A percentile compares a stretch with the other conserved stretches of the same genome.
Conservation (phyloP, 2,797 vertebrate species). For the Danio choprae region DNA sequence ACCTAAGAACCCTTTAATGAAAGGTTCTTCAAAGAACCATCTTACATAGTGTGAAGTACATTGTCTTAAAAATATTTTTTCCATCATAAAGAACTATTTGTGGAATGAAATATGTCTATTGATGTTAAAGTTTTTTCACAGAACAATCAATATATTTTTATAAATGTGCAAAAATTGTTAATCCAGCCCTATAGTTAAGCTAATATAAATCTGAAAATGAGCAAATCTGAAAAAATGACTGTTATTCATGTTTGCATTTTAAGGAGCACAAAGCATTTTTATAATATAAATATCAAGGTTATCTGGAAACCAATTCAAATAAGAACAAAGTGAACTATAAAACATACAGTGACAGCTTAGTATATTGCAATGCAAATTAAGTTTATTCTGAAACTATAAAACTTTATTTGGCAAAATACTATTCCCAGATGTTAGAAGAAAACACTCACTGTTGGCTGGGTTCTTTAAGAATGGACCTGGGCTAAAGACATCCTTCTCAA, state of each 20-base stretch:
- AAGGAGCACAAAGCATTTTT: not conserved
- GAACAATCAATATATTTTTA: too few species aligned
- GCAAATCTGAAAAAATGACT: too few species aligned
- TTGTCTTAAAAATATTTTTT: too few species aligned
- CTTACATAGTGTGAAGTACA: too few species aligned
- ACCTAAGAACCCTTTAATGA: too few species aligned
- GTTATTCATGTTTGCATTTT: too few species aligned
- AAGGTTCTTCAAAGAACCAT: too few species aligned
- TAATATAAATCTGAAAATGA: not conserved
- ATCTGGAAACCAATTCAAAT: not conserved
- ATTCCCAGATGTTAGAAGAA: not conserved
- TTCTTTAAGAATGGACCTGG: constrained; percentile 2
- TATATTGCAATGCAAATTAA: not conserved
- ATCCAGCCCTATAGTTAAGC: too few species aligned
- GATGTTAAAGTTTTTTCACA: too few species aligned
- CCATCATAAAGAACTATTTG: too few species aligned
- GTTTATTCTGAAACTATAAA: not conserved
- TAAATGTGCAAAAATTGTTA: too few species aligned
- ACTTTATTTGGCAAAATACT: not conserved
- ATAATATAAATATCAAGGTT: not conserved
- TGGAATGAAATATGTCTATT: too few species aligned
- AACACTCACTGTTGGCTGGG: not conserved
- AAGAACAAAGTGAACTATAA: not conserved
- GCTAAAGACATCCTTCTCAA: not conserved
- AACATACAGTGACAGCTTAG: not conserved